These are phyloP conservation scores for Cheumatopsyche charites DNA, from an alignment of 1,140 invertebrate species.

Conservation along the genomic window DNA sequence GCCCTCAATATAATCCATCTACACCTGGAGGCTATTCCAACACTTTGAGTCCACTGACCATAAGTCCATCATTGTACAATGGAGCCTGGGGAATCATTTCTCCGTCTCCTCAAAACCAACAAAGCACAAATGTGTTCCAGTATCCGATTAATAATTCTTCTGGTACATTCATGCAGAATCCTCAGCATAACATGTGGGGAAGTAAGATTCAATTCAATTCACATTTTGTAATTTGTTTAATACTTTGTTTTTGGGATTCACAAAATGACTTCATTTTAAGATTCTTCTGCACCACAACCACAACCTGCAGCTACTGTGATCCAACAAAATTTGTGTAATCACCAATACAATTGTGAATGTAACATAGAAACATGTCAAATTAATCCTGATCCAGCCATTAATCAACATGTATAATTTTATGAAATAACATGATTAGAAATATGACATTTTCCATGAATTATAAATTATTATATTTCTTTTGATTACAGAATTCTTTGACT, in stretches of 20 bases:
- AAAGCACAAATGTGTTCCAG: constrained; percentile 40
- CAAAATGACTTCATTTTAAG: constrained; percentile 14
- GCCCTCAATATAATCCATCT: constrained; percentile 53
- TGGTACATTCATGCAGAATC: constrained; percentile 25
- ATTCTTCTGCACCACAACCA: background rate
- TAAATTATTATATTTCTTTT: constrained; percentile 6
- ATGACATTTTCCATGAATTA: too few species aligned
- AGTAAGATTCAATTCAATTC: constrained; percentile 50
- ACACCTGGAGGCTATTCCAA: constrained; percentile 51
- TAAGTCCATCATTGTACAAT: constrained; percentile 52
- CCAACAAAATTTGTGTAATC: constrained; percentile 19
- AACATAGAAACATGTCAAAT: constrained; percentile 24
- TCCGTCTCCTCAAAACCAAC: constrained; percentile 53
- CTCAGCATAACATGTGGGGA: constrained; percentile 52
- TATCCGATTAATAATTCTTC: constrained; percentile 33
- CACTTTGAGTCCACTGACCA: constrained; percentile 51
- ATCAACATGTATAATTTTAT: constrained; percentile 41
- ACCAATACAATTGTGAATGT: constrained; percentile 20
- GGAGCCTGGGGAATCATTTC: constrained; percentile 51
- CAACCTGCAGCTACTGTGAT: background rate
- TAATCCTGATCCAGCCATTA: constrained; percentile 32
- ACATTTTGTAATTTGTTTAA: background rate
- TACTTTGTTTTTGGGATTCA: background rate
- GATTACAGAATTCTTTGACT: constrained; percentile 53
- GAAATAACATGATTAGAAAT: too few species aligned